Evolutionary conservation across 2,888 invertebrate genomes (phyloP).

Genomic region (Cheilosia grossa): DNA sequence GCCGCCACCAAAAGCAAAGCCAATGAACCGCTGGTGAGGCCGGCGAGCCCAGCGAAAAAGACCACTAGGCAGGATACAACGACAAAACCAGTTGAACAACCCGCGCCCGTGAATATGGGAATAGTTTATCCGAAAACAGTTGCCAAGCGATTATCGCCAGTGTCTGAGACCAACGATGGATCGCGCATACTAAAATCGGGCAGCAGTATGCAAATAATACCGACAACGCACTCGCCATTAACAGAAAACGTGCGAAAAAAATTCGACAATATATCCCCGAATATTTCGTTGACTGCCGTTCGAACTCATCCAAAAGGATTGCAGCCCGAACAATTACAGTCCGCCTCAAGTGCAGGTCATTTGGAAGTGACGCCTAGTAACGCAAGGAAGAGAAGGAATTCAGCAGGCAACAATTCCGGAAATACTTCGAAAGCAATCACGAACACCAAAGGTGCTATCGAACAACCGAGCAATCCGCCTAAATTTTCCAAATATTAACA

Average conservation of each 20-base stretch:
- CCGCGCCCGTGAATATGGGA: constrained; percentile 75
- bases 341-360: constrained; percentile 13
- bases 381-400: constrained; percentile 53
- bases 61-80: constrained; percentile 20
- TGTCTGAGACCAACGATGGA: constrained; percentile 42
- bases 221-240: constrained; percentile 78
- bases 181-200: constrained; percentile 69
- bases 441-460: background rate
- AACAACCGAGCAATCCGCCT: constrained; percentile 46
- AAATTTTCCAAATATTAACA: constrained; percentile 46
- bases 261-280: constrained; percentile 79
- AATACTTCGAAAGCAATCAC: constrained; percentile 1
- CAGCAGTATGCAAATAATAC: constrained; percentile 80
- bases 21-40: constrained; percentile 23
- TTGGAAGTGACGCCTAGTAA: constrained; percentile 33
- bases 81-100: constrained; percentile 30
- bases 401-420: constrained; percentile 3
- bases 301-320: constrained; percentile 49
- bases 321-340: constrained; percentile 27
- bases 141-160: constrained; percentile 31
- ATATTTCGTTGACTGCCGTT: constrained; percentile 79
- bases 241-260: constrained; percentile 79
- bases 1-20: constrained; percentile 1
- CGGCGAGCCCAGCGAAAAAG: constrained; percentile 49
- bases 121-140: constrained; percentile 75